Conservation (phyloP, 2,113 vertebrate species). For the Cranoglanis bouderius region DNA sequence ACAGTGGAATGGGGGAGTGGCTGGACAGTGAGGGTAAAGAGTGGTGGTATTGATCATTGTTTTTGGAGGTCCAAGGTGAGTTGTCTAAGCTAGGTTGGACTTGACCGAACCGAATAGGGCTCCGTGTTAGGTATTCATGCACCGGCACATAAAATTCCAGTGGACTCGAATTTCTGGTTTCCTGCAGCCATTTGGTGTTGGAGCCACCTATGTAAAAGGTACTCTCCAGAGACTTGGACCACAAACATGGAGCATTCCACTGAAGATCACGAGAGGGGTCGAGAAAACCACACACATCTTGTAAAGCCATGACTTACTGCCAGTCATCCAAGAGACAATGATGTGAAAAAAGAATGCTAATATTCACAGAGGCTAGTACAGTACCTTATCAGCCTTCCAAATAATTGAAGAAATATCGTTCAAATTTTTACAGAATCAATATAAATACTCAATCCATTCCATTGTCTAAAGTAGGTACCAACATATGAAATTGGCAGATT, state of each 20-base stretch:
- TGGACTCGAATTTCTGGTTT: conserved; percentile 36
- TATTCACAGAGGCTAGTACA: background rate
- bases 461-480: background rate
- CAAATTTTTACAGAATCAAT: background rate
- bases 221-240: conserved; percentile 13
- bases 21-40: conserved; percentile 31
- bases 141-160: conserved; percentile 67
- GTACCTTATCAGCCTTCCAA: background rate
- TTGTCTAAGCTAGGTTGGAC: conserved; percentile 15
- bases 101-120: conserved; percentile 72
- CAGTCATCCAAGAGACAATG: background rate
- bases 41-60: conserved; percentile 9
- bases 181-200: conserved; percentile 10
- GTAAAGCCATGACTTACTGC: conserved; percentile 75
- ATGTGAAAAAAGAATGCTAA: background rate
- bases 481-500: background rate
- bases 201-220: conserved; percentile 31
- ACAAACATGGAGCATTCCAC: conserved; percentile 42
- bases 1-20: conserved; percentile 58
- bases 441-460: background rate
- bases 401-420: too few relatives aligned
- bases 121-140: conserved; percentile 64
- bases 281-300: conserved; percentile 72
- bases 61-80: conserved; percentile 31
- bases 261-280: conserved; percentile 15